Percentiles rank a stretch among this genome's conserved stretches.
Evolutionary conservation across 2,888 invertebrate genomes (phyloP).

Genomic region (Zaprionus bogoriensis): DNA sequence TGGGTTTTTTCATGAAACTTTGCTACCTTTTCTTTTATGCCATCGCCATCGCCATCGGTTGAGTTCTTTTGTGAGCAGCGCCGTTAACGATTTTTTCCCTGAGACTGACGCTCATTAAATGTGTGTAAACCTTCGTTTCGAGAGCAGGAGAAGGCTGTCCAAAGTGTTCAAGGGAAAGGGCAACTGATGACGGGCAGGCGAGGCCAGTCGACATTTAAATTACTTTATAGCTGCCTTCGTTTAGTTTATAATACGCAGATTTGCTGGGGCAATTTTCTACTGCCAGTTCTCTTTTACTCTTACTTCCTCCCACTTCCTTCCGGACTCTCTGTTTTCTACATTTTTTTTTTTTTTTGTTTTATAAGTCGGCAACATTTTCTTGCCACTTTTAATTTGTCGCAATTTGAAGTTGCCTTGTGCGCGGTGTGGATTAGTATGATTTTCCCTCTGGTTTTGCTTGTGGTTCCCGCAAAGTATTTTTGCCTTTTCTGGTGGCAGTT

Average conservation of each 20-base stretch:
- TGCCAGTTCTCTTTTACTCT: neutral
- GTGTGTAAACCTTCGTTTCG: conserved; percentile 51
- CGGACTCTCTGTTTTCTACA: neutral
- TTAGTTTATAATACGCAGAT: conserved; percentile 58
- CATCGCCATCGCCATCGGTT: conserved; percentile 16
- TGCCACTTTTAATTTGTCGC: conserved; percentile 59
- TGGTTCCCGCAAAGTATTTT: conserved; percentile 6
- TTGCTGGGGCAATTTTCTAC: conserved; percentile 31
- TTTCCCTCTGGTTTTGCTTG: conserved; percentile 1
- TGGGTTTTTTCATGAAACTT: conserved; percentile 34
- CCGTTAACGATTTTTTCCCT: conserved; percentile 40
- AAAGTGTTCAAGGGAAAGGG: neutral
- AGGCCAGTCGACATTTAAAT: conserved; percentile 59
- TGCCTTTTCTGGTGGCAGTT: neutral
- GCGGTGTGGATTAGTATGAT: conserved; percentile 20
- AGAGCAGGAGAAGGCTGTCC: neutral
- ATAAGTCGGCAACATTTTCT: conserved; percentile 30
- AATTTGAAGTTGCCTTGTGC: conserved; percentile 46
- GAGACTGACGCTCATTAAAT: conserved; percentile 48
- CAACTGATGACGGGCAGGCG: conserved; percentile 15
- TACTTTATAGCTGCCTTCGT: conserved; percentile 69
- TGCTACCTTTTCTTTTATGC: conserved; percentile 52
- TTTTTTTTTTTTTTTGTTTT: conserved; percentile 3
- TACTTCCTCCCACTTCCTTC: neutral
- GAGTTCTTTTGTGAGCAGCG: conserved; percentile 45